These are phyloP conservation scores for Samia ricini DNA, from an alignment of 1,140 invertebrate species.

Conservation along the genomic window DNA sequence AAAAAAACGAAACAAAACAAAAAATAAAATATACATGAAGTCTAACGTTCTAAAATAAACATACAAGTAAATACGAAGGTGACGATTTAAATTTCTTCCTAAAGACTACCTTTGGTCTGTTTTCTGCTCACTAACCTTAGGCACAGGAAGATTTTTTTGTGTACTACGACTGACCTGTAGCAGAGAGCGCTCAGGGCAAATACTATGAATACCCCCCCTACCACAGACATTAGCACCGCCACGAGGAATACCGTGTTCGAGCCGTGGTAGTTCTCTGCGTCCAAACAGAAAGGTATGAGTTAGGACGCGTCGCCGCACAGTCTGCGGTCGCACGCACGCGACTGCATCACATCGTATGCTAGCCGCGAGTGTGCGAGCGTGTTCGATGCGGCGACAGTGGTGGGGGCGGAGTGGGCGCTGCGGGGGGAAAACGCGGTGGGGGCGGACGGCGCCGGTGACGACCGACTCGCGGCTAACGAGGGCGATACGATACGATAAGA, in stretches of 20 bases:
- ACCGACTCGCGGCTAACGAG: constrained; percentile 36
- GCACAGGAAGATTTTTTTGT: constrained; percentile 98
- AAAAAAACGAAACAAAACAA: too few relatives aligned
- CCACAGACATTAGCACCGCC: constrained; percentile 97
- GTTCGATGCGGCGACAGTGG: too few relatives aligned
- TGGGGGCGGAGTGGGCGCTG: constrained; percentile 33
- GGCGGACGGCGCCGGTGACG: constrained; percentile 40
- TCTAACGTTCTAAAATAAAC: constrained; percentile 74
- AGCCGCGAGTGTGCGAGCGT: too few relatives aligned
- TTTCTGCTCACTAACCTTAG: constrained; percentile 95
- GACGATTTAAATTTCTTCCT: constrained; percentile 76
- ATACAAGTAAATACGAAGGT: constrained; percentile 75
- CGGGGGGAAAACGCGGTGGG: constrained; percentile 18
- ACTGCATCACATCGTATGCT: too few relatives aligned
- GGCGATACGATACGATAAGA: constrained; percentile 39
- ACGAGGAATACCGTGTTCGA: constrained; percentile 97
- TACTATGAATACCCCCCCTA: constrained; percentile 98
- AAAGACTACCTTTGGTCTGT: constrained; percentile 84
- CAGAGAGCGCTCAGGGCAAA: constrained; percentile 98
- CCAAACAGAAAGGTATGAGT: constrained; percentile 67
- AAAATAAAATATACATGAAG: constrained; percentile 69
- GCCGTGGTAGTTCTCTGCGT: constrained; percentile 93
- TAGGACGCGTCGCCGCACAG: constrained; percentile 35
- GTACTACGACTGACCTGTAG: constrained; percentile 99
- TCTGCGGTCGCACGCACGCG: too few relatives aligned